A percentile compares a stretch with the other conserved stretches of the same genome.
phyloP scores from a whole-genome alignment of 2,113 vertebrate species.

The Litocranius walleri region DNA sequence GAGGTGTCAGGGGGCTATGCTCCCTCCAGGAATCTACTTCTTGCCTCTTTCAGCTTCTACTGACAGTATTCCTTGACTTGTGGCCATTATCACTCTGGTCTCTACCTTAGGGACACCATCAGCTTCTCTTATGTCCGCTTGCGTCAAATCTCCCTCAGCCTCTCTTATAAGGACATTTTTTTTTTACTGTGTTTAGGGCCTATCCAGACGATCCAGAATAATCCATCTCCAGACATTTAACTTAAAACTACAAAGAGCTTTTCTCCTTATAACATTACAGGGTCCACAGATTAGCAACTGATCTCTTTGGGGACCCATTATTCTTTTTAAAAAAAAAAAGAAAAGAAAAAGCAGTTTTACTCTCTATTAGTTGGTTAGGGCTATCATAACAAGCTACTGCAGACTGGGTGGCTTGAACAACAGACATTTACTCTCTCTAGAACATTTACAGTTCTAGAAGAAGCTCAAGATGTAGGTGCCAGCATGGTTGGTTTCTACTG shows the following conservation, averaged over 20 bases:
- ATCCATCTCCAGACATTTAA: neutral
- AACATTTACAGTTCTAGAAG: neutral
- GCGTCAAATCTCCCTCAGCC: neutral
- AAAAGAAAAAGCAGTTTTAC: neutral
- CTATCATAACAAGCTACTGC: neutral
- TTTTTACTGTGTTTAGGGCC: neutral
- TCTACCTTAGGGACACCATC: neutral
- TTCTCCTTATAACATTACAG: neutral
- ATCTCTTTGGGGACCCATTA: neutral
- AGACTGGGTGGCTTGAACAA: neutral
- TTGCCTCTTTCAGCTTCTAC: neutral
- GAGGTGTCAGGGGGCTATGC: neutral
- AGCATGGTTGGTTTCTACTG: neutral
- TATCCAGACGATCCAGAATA: neutral
- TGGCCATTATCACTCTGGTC: neutral
- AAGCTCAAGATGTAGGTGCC: neutral
- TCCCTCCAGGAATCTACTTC: neutral
- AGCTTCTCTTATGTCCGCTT: neutral
- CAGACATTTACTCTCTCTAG: neutral
- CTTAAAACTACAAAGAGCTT: neutral
- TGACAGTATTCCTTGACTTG: neutral
- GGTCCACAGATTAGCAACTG: neutral
- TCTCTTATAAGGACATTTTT: neutral
- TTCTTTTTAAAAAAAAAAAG: neutral
- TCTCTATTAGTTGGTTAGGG: neutral